Base-by-base conservation (phyloP, 1,140 invertebrate species). In the Aphelinus certus region DNA sequence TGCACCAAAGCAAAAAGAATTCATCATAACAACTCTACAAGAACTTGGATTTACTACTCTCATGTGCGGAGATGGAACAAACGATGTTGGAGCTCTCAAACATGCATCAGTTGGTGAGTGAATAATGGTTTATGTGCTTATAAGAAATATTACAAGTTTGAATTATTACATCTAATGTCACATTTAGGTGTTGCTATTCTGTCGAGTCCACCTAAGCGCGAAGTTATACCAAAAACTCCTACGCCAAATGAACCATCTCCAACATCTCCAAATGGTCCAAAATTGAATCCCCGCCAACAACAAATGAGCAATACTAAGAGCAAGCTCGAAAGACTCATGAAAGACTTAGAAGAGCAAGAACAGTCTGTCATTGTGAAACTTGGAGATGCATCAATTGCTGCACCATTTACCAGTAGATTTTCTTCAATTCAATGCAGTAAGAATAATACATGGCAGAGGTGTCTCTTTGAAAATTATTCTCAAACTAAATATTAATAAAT, bases 61-160 rank as follows among this genome's bases (percentile, higher is more conserved):
- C 0, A 99, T 99, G 98, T 99, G 98, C 86, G 98, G 98, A n/a
- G 98, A 99, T 90, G 98, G 98, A 76, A 99, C 98, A 1, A 99
- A 99, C 88, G 98, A 99, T 90, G 98, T 99, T 46, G 98, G 98
- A n/a, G 98, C 98, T 45, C 89, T 99, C 7, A 99, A 99, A 90
- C 98, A 99, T 89, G 97, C 98, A 55, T 93, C 98, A 88, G 96
- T 98, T 84, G 97, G 96, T 92, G 65, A 81, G 85, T 80, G 65
- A 62, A 73, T 3, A 71, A 79, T 81, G 78, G 70, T 42, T 5
- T 71, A 56, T 68, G 7, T 45, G 46, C 9, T 43, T 2, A 51
- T 26, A 7, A 43, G 45, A 7, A 2, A 58, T 46, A 68, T 42
- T 61, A 7, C 7, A 45, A 47, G 45, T 26, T 64, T 2, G 51